A percentile compares a stretch with the other conserved stretches of the same genome.
Evolutionary conservation across 1,140 invertebrate species (phyloP).

Genomic region (Drosophila serrata): DNA sequence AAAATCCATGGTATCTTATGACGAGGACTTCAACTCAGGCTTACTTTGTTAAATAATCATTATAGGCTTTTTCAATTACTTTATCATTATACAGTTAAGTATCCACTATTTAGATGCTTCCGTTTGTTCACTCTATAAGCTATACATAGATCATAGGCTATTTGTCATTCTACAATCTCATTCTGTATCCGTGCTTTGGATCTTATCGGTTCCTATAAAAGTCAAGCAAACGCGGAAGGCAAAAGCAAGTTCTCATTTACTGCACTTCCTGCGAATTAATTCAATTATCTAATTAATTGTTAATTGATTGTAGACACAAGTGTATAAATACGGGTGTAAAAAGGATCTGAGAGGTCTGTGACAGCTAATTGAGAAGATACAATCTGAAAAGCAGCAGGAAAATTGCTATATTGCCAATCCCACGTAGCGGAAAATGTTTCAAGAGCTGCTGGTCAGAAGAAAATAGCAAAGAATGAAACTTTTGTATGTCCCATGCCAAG

Average conservation of each 20-base stretch:
- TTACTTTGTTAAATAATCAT: not conserved
- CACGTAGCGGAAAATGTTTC: constrained; percentile 1
- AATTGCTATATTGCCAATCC: not conserved
- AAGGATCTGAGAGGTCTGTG: constrained; percentile 22
- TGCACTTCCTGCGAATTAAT: constrained; percentile 73
- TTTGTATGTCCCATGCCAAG: constrained; percentile 46
- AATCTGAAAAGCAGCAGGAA: constrained; percentile 12
- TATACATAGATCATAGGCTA: constrained; percentile 3
- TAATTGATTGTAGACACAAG: constrained; percentile 37
- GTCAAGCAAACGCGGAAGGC: constrained; percentile 59
- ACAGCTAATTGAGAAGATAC: constrained; percentile 30
- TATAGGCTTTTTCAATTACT: not conserved
- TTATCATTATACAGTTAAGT: not conserved
- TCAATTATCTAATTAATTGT: constrained; percentile 51
- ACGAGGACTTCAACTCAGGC: no score
- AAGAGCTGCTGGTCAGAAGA: constrained; percentile 2
- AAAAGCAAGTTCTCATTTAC: constrained; percentile 22
- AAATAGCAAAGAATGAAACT: constrained; percentile 16
- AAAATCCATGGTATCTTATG: not conserved
- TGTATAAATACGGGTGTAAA: constrained; percentile 22
- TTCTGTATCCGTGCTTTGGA: constrained; percentile 18
- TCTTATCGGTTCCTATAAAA: constrained; percentile 41
- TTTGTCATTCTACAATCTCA: constrained; percentile 28
- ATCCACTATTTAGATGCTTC: not conserved
- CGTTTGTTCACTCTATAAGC: not conserved